Evolutionary conservation across 2,888 invertebrate species (phyloP).

Genomic region (Amphipoea lucens): DNA sequence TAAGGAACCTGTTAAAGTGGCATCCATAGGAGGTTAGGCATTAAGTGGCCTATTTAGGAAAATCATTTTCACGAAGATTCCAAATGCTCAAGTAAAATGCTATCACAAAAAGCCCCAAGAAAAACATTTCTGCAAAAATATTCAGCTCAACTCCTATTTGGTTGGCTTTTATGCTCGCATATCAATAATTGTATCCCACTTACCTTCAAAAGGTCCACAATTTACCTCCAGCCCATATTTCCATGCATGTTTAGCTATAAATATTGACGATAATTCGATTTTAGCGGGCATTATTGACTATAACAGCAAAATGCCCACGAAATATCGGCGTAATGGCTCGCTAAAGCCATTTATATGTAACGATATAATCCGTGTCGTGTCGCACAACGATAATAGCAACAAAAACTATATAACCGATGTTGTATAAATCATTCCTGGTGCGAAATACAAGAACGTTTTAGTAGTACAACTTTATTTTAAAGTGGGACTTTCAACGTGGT

Average conservation of each 20-base stretch:
- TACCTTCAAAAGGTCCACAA: conserved; percentile 43
- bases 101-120: neutral
- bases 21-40: neutral
- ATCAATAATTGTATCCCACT: conserved; percentile 50
- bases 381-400: conserved; percentile 61
- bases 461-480: conserved; percentile 38
- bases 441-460: conserved; percentile 28
- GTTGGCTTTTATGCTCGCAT: conserved; percentile 38
- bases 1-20: neutral
- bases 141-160: conserved; percentile 17
- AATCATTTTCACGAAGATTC: neutral
- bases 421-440: conserved; percentile 58
- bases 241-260: conserved; percentile 61
- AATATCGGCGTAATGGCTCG: conserved; percentile 63
- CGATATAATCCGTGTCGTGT: conserved; percentile 68
- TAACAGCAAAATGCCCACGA: conserved; percentile 60
- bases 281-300: conserved; percentile 64
- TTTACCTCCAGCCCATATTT: conserved; percentile 40
- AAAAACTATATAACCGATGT: conserved; percentile 60
- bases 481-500: neutral
- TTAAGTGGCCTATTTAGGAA: neutral
- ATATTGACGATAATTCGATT: conserved; percentile 66
- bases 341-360: conserved; percentile 63
- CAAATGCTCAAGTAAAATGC: neutral
- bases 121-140: conserved; percentile 21